Evolutionary conservation across 1,140 invertebrate genomes (phyloP).

Genomic region (Leptinotarsa texana): DNA sequence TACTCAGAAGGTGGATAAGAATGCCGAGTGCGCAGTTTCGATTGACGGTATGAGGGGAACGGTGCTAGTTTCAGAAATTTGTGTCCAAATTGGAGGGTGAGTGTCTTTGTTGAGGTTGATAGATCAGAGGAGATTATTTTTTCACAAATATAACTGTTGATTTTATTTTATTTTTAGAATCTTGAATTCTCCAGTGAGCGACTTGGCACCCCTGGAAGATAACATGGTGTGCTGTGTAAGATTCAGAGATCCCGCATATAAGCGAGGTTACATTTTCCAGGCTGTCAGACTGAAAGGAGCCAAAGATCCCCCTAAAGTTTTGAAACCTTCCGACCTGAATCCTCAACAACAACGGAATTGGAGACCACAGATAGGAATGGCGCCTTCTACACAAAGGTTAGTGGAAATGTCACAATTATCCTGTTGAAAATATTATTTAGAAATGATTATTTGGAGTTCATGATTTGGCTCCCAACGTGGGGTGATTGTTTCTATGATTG

Average conservation of each 20-base stretch:
- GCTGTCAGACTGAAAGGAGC: conserved; percentile 72
- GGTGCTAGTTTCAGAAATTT: conserved; percentile 71
- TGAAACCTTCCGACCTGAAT: conserved; percentile 80
- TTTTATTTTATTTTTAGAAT: conserved; percentile 54
- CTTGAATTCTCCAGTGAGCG: conserved; percentile 72
- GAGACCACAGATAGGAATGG: conserved; percentile 70
- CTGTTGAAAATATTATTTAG: background rate
- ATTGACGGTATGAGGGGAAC: conserved; percentile 76
- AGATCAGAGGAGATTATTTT: too few relatives aligned
- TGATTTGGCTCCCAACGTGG: background rate
- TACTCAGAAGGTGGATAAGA: conserved; percentile 58
- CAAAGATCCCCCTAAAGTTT: conserved; percentile 71
- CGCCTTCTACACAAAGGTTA: conserved; percentile 46
- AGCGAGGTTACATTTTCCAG: conserved; percentile 75
- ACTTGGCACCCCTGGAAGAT: conserved; percentile 62
- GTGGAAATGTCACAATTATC: background rate
- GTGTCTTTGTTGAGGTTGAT: conserved; percentile 35
- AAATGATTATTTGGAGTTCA: background rate
- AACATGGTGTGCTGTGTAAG: conserved; percentile 71
- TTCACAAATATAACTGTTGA: background rate
- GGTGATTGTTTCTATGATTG: too few relatives aligned
- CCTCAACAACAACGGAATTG: conserved; percentile 71
- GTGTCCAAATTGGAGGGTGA: conserved; percentile 68
- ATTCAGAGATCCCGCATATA: conserved; percentile 82
- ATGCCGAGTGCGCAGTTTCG: conserved; percentile 60